phyloP scores from a whole-genome alignment of 2,888 invertebrate species.

The Tipula lateralis region DNA sequence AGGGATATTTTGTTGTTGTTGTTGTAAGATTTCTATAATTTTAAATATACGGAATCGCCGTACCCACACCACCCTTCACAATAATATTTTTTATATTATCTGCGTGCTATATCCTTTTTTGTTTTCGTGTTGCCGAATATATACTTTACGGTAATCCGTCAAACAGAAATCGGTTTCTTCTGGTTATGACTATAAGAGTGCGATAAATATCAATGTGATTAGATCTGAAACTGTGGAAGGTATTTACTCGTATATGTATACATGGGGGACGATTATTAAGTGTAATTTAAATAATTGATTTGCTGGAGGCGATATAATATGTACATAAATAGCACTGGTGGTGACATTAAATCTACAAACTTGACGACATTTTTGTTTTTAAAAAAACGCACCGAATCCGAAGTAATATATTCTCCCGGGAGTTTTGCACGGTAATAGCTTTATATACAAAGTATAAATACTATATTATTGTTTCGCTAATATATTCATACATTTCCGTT shows the following conservation, averaged over 20 bases:
- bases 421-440: not conserved
- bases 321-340: not conserved
- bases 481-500: not conserved
- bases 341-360: not conserved
- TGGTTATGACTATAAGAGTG: conserved; percentile 4
- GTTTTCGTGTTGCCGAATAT: not conserved
- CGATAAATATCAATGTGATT: conserved; percentile 15
- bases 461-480: not conserved
- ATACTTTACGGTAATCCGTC: not conserved
- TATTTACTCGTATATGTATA: not conserved
- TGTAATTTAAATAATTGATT: conserved; percentile 19
- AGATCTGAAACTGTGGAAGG: not conserved
- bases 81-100: not conserved
- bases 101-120: not conserved
- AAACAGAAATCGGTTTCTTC: not conserved
- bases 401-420: not conserved
- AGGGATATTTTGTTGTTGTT: not conserved
- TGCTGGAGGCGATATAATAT: not conserved
- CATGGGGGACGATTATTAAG: not conserved
- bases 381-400: not conserved
- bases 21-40: not conserved
- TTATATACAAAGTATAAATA: not conserved
- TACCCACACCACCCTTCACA: not conserved
- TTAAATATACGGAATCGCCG: not conserved
- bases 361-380: not conserved